phyloP scores from a whole-genome alignment of 2,888 invertebrate species.

The Bedellia somnulentella region DNA sequence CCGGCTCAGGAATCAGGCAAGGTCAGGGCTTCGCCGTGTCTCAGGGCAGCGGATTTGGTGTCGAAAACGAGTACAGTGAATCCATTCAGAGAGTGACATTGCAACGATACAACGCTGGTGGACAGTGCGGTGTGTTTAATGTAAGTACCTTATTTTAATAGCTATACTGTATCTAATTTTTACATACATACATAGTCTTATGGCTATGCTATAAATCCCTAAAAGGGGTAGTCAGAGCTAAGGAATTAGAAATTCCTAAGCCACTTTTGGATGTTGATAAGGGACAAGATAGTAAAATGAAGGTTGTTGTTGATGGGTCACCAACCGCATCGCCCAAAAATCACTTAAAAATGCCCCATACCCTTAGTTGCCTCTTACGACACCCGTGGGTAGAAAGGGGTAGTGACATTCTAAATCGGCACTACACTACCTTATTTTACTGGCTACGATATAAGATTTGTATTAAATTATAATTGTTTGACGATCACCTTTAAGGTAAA shows the following conservation, averaged over 20 bases:
- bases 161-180: too few species aligned
- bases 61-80: slow-evolving; percentile 28
- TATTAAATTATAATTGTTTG: too few species aligned
- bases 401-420: too few species aligned
- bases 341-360: too few species aligned
- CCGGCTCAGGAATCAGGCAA: slow-evolving; percentile 12
- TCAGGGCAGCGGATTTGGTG: slow-evolving; percentile 18
- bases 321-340: too few species aligned
- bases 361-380: too few species aligned
- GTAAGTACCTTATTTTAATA: slow-evolving; percentile 38
- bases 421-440: too few species aligned
- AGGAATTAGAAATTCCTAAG: neutral
- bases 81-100: slow-evolving; percentile 30
- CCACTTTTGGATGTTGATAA: neutral
- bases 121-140: slow-evolving; percentile 37
- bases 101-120: slow-evolving; percentile 24
- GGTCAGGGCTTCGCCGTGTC: slow-evolving; percentile 12
- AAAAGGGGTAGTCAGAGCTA: neutral
- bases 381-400: too few species aligned
- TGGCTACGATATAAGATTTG: too few species aligned
- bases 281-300: too few species aligned
- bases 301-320: too few species aligned
- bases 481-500: too few species aligned
- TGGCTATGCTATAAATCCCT: neutral
- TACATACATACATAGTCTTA: neutral